Percentiles rank a stretch among this genome's conserved stretches.
Evolutionary conservation across 2,888 invertebrate species (phyloP).

Genomic region (Drosophila pseudotakahashii): DNA sequence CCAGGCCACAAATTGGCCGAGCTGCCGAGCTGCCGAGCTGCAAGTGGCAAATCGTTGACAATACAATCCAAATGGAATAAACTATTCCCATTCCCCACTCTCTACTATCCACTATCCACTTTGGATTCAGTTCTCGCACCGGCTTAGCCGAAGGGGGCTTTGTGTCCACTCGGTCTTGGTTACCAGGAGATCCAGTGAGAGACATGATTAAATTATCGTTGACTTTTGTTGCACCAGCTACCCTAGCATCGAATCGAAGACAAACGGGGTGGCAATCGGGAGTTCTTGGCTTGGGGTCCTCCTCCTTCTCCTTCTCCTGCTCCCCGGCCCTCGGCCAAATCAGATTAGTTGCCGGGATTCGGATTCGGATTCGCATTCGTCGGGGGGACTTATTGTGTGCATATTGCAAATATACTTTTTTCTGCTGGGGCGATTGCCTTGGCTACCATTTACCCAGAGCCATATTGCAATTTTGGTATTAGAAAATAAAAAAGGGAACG

Average conservation of each 20-base stretch:
- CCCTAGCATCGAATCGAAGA: slow-evolving; percentile 33
- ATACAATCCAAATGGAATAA: slow-evolving; percentile 37
- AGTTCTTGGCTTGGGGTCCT: neutral
- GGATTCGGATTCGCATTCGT: neutral
- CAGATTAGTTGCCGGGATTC: slow-evolving; percentile 26
- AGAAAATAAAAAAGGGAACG: neutral
- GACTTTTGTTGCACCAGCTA: slow-evolving; percentile 32
- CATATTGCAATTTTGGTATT: neutral
- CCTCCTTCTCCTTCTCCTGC: no score
- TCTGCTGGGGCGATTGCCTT: slow-evolving; percentile 19
- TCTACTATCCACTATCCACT: no score
- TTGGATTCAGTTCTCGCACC: slow-evolving; percentile 8
- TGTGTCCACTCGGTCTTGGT: slow-evolving; percentile 28
- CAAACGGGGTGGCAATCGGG: slow-evolving; percentile 8
- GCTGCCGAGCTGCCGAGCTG: slow-evolving; percentile 22
- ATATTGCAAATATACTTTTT: slow-evolving; percentile 19
- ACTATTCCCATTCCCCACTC: neutral
- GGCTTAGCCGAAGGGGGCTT: slow-evolving; percentile 39
- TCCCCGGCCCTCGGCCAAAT: slow-evolving; percentile 13
- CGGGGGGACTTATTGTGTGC: slow-evolving; percentile 29
- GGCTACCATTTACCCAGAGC: slow-evolving; percentile 6
- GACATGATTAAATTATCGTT: slow-evolving; percentile 46
- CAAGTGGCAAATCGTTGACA: slow-evolving; percentile 40
- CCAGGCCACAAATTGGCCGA: slow-evolving; percentile 16
- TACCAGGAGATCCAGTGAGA: slow-evolving; percentile 16